Base-by-base conservation (phyloP, 2,888 invertebrate genomes). In the Pollenia labialis region DNA sequence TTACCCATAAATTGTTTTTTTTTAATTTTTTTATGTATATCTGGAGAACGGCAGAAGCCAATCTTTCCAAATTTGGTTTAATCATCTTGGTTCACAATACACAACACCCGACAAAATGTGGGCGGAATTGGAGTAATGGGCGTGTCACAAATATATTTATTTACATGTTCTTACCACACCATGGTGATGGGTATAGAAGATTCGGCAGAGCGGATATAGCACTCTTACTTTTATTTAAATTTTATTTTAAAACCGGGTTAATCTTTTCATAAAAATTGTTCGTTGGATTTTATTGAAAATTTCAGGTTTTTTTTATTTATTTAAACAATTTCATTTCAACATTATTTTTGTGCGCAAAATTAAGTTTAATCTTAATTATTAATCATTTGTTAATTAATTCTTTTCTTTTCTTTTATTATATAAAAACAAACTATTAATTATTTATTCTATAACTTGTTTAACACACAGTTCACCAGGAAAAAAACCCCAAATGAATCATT, bases 381-480 rank as follows among this genome's bases (percentile, higher is more conserved):
- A 16, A 64, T 11, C 10, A 56, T 40, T 44, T 44, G 18, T n/a
- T 64, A 44, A 64, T 44, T 64, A 64, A 64, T 64, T 64, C 12
- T 18, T 64, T 64, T 64, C 42, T 64, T 64, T 64, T 64, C 44
- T 64, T 64, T 64, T 18, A 32, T 32, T 32, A 32, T 32, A 32
- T n/a, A 32, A 11, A 64, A 64, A n/a, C 46, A n/a, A 1, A 4
- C 4, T 46, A 18, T 44, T 12, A 46, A 14, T n/a, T 42, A 64
- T 64, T 18, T 3, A 44, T 64, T 12, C 6, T 44, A 64, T 58
- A 58, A 64, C 64, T 64, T 64, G 44, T 64, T 44, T 64, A 10
- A 7, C 10, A 18, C 18, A 64, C 4, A 64, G 44, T 16, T 32
- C 12, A 11, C 2, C 18, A n/a, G 10, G 10, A 42, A 42, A 62